These are phyloP conservation scores for Nasua narica DNA, from an alignment of 2,797 vertebrate genomes.

Conservation along the genomic window DNA sequence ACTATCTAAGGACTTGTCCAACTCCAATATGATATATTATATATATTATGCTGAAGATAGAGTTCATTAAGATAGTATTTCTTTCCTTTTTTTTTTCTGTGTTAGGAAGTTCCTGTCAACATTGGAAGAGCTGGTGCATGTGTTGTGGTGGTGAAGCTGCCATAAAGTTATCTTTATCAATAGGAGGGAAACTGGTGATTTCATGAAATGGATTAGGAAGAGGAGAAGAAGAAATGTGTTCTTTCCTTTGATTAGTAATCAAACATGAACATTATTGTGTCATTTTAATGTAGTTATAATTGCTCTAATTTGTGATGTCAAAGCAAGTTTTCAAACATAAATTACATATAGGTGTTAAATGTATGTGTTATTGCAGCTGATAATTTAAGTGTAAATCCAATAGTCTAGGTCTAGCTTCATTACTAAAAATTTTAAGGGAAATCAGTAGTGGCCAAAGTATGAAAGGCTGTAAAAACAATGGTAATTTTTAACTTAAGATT, in stretches of 20 bases:
- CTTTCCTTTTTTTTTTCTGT: background rate
- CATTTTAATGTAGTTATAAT: constrained; percentile 34
- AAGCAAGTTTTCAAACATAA: constrained; percentile 18
- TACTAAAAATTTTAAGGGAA: background rate
- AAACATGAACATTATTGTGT: background rate
- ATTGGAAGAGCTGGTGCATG: constrained; percentile 96
- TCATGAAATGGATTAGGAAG: constrained; percentile 8
- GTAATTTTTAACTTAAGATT: background rate
- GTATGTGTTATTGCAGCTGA: constrained; percentile 21
- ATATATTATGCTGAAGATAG: background rate
- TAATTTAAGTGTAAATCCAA: background rate
- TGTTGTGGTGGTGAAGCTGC: constrained; percentile 94
- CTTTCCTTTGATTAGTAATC: background rate
- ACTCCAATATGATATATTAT: background rate
- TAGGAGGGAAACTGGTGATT: background rate
- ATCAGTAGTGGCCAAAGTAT: background rate
- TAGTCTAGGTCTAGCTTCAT: background rate
- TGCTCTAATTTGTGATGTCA: constrained; percentile 48
- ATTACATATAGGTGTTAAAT: constrained; percentile 1
- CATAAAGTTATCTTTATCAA: constrained; percentile 81
- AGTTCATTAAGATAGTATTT: background rate
- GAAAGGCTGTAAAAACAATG: background rate
- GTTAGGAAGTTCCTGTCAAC: constrained; percentile 95
- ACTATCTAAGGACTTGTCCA: background rate
- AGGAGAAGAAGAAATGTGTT: background rate